Conservation (phyloP, 53 echinoderm and acorn worm genomes). For the Echinometra lucunter region DNA sequence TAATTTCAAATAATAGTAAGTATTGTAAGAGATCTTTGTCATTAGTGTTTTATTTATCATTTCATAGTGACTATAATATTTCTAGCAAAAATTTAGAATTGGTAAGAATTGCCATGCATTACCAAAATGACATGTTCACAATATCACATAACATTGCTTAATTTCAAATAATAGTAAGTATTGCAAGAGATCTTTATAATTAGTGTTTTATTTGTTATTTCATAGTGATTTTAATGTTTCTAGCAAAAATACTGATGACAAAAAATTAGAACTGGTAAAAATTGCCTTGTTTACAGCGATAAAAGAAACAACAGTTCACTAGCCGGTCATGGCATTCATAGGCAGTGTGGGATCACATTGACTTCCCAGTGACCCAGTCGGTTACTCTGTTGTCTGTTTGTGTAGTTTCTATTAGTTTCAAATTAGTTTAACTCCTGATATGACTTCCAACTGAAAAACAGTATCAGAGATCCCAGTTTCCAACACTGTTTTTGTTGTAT, state of each 20-base stretch:
- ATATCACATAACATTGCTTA: too few species aligned
- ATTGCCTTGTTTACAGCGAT: too few species aligned
- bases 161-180: too few species aligned
- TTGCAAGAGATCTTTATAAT: not conserved
- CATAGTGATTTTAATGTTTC: too few species aligned
- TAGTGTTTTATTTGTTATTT: not conserved
- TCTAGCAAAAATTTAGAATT: too few species aligned
- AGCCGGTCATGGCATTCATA: constrained; percentile 13
- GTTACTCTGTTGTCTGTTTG: not conserved
- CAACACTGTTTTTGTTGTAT: not conserved
- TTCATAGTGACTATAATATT: too few species aligned
- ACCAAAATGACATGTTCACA: too few species aligned
- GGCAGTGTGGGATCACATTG: not conserved
- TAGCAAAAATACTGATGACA: too few species aligned
- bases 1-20: too few species aligned
- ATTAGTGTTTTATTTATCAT: not conserved
- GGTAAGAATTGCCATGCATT: too few species aligned
- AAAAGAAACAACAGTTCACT: not conserved
- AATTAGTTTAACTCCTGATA: constrained; percentile 4
- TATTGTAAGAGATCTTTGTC: not conserved
- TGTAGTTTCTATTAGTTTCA: constrained; percentile 28
- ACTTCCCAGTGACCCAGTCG: not conserved
- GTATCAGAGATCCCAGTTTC: not conserved
- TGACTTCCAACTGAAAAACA: not conserved
- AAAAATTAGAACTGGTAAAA: too few species aligned